These are phyloP conservation scores for Cephus nigrinus DNA, from an alignment of 2,888 invertebrate genomes.

Conservation along the genomic window DNA sequence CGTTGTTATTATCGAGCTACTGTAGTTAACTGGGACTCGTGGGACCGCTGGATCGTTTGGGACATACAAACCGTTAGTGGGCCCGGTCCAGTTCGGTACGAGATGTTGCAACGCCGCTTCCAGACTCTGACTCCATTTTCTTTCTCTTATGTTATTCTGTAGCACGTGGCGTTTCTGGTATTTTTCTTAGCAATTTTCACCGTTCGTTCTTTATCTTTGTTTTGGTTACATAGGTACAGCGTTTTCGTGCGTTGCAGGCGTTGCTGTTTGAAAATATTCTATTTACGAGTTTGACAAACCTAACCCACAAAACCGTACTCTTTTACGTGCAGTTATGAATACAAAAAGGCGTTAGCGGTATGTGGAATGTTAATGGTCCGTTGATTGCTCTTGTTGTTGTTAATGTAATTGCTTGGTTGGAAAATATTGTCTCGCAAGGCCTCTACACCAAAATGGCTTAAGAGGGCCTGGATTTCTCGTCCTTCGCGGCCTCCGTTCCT, in stretches of 20 bases:
- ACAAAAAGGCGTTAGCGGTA: not conserved
- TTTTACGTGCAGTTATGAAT: not conserved
- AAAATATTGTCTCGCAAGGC: not conserved
- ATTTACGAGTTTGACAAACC: not conserved
- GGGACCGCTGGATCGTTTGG: not conserved
- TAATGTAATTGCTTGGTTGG: not conserved
- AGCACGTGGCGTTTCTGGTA: not conserved
- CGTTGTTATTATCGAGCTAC: not conserved
- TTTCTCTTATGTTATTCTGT: not conserved
- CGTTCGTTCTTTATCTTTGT: not conserved
- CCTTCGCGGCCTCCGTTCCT: constrained; percentile 5
- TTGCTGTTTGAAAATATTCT: not conserved
- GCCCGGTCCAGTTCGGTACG: constrained; percentile 1
- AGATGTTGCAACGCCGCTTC: not conserved
- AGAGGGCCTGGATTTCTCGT: not conserved
- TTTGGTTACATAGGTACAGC: not conserved
- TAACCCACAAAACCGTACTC: not conserved
- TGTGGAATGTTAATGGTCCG: not conserved
- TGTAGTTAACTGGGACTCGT: not conserved
- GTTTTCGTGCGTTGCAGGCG: not conserved
- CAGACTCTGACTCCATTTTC: not conserved
- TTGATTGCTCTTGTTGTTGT: not conserved
- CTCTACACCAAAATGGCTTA: not conserved
- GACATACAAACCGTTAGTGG: not conserved
- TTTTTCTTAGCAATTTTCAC: not conserved